Evolutionary conservation across 2,888 invertebrate genomes (phyloP), one percentile per base, ranked within the genome.

Genomic region (Eupithecia insigniata): DNA sequence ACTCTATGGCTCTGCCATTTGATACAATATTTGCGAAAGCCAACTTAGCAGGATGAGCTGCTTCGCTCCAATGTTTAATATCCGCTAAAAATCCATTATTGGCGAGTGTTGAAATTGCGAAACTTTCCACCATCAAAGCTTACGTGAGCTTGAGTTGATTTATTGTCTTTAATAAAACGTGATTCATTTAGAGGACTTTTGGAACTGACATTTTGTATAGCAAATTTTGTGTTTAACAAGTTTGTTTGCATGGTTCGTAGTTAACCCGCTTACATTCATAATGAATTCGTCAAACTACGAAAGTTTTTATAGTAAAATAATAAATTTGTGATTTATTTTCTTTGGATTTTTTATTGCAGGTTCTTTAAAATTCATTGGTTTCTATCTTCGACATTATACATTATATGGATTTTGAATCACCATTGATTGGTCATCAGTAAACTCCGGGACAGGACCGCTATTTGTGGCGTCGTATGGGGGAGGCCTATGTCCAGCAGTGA

Each of bases 11-110:
- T 26, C 14, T 12, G 14, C 55, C 55, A 26, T 55, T 55, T 30
- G 3, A 18, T 61, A 69, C 8, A 72, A 72, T 72, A 69, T 72
- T 72, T 66, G 12, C 66, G 12, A 36, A 22, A 60, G 18, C 67
- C 51, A 62, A 66, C 34, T 18, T 69, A 67, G 70, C 12, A 66
- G 70, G 65, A 61, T 62, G 68, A 71, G 66, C 67, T 74, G 71
- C 67, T 62, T 62, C 55, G 64, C 71, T 64, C 69, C 74, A 78
- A 82, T 83, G 83, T 86, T 82, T 85, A 87, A 89, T 89, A 88
- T 88, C 85, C 85, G 84, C 84, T 84, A 85, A 88, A 88, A 85
- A 83, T 84, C 84, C 85, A 84, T 88, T 89, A 87, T 85, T 87
- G 83, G 79, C 79, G 80, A 84, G 85, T 83, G 84, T 84, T 83